Evolutionary conservation across 2,113 vertebrate species (phyloP), one percentile per base, ranked within the genome.

Genomic region (Ibidorhyncha struthersii): DNA sequence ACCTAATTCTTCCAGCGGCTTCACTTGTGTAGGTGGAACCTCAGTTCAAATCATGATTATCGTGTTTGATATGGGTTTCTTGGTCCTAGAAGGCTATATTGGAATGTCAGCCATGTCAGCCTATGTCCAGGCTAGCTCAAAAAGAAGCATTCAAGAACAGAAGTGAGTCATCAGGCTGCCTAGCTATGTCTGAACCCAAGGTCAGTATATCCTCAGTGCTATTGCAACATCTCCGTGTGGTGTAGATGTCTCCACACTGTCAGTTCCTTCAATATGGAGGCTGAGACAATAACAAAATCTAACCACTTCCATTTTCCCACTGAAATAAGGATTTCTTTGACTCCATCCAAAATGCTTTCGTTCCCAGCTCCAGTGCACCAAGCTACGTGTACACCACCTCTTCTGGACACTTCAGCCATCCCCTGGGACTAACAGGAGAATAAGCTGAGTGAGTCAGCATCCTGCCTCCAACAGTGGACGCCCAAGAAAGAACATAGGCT

Each of bases 401-500:
- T 65, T 36, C 82, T 86, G 91, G 86, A 90, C 36, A 34, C 83
- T 93, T 69, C 90, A 61, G 43, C 36, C 40, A 53, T 58, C 92
- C 93, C 40, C 14, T 80, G 95, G 73, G 95, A 95, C 26, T 40
- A 45, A 14, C 1, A 5, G 83, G 81, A 91, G 94, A 96, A 95
- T 85, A 95, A n/a, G 70, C 77, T 53, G 90, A 6, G 10, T 96
- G 93, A 97, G 89, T 94, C 96, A 96, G 87, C 93, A 96, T 97
- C 96, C 96, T 96, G 93, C 74, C 70, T 96, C 87, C 78, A 72
- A 25, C 19, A 90, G 91, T 49, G 81, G 86, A 94, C 17, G 74
- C 93, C 96, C 92, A 76, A 97, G 96, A 79, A 85, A 52, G 87
- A 89, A 89, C 86, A 32, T 36, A 25, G 69, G 14, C 70, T 79